Percentiles rank a stretch among this genome's conserved stretches.
These are phyloP conservation scores for Cephus sareptanus DNA, from an alignment of 2,888 invertebrate genomes.

Conservation along the genomic window DNA sequence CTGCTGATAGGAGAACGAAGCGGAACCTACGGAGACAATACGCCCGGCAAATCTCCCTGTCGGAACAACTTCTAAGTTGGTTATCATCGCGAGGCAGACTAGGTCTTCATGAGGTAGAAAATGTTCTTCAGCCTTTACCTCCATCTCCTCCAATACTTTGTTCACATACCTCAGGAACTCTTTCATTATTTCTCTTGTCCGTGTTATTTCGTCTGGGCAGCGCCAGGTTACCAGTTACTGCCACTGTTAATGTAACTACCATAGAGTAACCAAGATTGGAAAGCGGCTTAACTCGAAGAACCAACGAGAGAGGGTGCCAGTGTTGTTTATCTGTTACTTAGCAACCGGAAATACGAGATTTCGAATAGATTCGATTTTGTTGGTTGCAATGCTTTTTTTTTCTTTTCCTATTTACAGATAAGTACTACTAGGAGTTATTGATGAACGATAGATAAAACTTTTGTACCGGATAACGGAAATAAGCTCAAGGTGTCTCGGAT, in stretches of 20 bases:
- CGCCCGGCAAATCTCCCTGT: constrained; percentile 14
- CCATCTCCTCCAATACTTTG: constrained; percentile 10
- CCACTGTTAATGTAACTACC: neutral
- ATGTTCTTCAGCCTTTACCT: constrained; percentile 21
- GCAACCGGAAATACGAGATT: neutral
- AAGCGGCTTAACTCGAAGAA: neutral
- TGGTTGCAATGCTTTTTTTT: neutral
- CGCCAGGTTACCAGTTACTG: constrained; percentile 1
- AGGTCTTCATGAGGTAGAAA: neutral
- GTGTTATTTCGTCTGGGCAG: constrained; percentile 13
- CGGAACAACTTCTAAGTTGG: neutral
- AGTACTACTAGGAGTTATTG: neutral
- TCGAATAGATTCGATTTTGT: neutral
- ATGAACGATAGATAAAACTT: neutral
- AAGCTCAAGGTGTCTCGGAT: neutral
- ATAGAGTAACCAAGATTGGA: neutral
- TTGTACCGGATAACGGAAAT: neutral
- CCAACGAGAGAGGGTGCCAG: neutral
- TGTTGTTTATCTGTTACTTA: neutral
- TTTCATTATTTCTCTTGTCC: constrained; percentile 3
- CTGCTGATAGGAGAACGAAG: constrained; percentile 11
- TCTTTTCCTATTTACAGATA: neutral
- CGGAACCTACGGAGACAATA: constrained; percentile 29
- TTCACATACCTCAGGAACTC: neutral
- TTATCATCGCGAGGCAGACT: neutral